Percentiles rank a stretch among this genome's conserved stretches.
These are phyloP conservation scores for Micrasema minimum DNA, from an alignment of 1,140 invertebrate genomes.

Conservation along the genomic window DNA sequence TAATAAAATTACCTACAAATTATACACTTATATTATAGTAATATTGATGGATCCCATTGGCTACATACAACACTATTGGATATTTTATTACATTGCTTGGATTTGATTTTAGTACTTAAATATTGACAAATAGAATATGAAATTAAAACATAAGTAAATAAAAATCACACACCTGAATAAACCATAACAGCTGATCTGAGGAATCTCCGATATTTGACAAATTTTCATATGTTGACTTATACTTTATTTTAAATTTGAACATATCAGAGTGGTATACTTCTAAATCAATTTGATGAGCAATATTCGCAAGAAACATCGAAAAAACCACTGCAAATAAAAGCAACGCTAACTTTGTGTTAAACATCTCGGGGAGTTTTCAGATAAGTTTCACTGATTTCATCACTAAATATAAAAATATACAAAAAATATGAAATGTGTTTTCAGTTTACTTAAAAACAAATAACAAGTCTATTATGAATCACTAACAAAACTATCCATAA, in stretches of 20 bases:
- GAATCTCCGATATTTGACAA: conserved; percentile 66
- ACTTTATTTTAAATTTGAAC: conserved; percentile 55
- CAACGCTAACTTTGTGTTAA: conserved; percentile 60
- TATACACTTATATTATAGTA: background rate
- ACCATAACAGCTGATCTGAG: conserved; percentile 75
- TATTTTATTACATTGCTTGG: background rate
- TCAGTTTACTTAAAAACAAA: no score
- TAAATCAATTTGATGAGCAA: conserved; percentile 62
- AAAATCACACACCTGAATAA: conserved; percentile 74
- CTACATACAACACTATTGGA: background rate
- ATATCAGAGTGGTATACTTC: conserved; percentile 60
- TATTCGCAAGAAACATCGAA: conserved; percentile 63
- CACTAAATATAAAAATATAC: no score
- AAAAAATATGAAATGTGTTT: no score
- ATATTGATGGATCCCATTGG: background rate
- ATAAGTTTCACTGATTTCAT: no score
- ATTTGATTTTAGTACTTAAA: no score
- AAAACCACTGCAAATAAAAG: conserved; percentile 59
- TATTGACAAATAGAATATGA: no score
- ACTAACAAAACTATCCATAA: no score
- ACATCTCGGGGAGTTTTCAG: conserved; percentile 54
- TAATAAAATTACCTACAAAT: background rate
- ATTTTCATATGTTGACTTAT: conserved; percentile 59
- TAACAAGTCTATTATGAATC: no score
- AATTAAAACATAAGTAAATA: no score